phyloP scores from a whole-genome alignment of 2,113 vertebrate genomes.

The Thinocorus orbignyianus region DNA sequence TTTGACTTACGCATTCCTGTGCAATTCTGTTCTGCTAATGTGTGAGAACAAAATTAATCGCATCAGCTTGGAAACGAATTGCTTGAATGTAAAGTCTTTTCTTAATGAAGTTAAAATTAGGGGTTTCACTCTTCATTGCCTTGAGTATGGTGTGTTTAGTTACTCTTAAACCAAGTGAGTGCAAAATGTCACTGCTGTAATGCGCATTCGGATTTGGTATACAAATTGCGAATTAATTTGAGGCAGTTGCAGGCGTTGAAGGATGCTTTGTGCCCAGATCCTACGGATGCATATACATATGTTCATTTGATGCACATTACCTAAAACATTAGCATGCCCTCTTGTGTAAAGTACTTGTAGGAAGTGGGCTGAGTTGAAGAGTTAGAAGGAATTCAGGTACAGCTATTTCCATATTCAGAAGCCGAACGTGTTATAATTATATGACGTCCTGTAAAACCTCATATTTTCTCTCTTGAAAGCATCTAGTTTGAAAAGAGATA shows the following conservation, averaged over 20 bases:
- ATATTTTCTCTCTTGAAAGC: background rate
- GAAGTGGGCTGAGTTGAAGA: background rate
- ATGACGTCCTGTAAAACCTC: background rate
- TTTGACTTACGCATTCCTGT: background rate
- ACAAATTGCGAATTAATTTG: background rate
- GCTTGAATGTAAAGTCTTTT: background rate
- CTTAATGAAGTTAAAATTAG: background rate
- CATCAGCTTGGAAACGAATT: background rate
- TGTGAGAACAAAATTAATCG: conserved; percentile 13
- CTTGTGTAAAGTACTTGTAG: background rate
- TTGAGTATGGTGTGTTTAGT: background rate
- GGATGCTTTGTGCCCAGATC: background rate
- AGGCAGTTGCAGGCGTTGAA: background rate
- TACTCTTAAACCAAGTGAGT: background rate
- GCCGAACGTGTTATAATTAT: background rate
- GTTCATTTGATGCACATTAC: background rate
- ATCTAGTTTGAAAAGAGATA: background rate
- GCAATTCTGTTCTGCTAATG: background rate
- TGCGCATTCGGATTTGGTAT: background rate
- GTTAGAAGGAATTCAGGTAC: background rate
- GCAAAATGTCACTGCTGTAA: background rate
- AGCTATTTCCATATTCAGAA: background rate
- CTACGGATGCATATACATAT: background rate
- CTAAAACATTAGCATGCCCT: background rate
- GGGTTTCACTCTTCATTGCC: background rate